These are phyloP conservation scores for Acrobasis repandana DNA, from an alignment of 2,888 invertebrate genomes.

Conservation along the genomic window DNA sequence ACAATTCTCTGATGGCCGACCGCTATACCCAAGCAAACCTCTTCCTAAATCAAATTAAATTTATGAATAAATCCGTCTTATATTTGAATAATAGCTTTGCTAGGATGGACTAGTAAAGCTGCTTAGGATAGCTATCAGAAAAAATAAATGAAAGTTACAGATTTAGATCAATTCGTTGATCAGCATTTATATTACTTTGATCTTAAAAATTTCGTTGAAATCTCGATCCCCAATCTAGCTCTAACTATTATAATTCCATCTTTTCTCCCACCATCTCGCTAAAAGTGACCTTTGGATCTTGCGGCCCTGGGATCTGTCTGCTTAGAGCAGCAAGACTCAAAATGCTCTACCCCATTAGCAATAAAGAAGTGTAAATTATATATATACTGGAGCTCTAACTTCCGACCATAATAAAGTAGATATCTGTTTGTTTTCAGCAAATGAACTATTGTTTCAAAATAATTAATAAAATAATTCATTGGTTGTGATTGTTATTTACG, in stretches of 20 bases:
- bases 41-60: constrained; percentile 26
- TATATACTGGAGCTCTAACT: neutral
- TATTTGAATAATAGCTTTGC: neutral
- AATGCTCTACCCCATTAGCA: too few relatives aligned
- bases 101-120: neutral
- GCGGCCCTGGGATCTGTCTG: too few relatives aligned
- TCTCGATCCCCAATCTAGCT: neutral
- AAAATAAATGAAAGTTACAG: neutral
- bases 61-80: constrained; percentile 21
- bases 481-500: too few relatives aligned
- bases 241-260: too few relatives aligned
- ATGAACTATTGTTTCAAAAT: too few relatives aligned
- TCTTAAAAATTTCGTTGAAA: neutral
- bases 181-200: neutral
- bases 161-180: neutral
- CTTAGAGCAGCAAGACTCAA: too few relatives aligned
- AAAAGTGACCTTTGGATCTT: too few relatives aligned
- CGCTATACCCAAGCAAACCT: constrained; percentile 13
- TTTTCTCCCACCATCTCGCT: too few relatives aligned
- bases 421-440: too few relatives aligned
- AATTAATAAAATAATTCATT: too few relatives aligned
- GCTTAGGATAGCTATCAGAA: neutral
- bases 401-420: too few relatives aligned
- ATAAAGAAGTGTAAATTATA: too few relatives aligned
- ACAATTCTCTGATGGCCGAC: constrained; percentile 30